These are phyloP conservation scores for Sphyrna mokarran DNA, from an alignment of 2,113 vertebrate genomes.

Conservation along the genomic window DNA sequence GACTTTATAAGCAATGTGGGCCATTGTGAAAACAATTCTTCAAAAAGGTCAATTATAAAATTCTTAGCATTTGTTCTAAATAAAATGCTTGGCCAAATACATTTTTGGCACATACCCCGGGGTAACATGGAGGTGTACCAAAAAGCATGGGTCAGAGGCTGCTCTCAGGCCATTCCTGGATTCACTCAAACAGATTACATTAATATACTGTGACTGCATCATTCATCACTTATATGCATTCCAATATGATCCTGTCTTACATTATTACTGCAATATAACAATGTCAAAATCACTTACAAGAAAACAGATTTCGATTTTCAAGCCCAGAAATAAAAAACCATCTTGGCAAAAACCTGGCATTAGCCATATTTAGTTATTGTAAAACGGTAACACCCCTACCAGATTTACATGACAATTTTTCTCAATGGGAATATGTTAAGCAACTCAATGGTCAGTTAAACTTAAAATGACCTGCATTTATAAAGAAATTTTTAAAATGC, in stretches of 20 bases:
- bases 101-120: background rate
- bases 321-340: background rate
- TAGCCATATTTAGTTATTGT: background rate
- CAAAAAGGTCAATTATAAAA: background rate
- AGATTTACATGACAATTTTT: background rate
- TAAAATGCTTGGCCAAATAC: background rate
- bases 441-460: background rate
- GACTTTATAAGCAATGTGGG: background rate
- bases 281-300: background rate
- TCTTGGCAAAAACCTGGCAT: background rate
- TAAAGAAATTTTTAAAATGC: background rate
- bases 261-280: background rate
- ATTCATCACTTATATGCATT: background rate
- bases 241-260: background rate
- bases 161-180: background rate
- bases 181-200: background rate
- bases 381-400: background rate
- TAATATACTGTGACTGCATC: conserved; percentile 2
- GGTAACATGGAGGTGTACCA: background rate
- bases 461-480: background rate
- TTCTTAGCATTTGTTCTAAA: background rate
- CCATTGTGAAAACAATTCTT: background rate
- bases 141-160: background rate
- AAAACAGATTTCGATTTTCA: background rate
- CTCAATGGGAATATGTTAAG: background rate